Evolutionary conservation across 1,140 invertebrate genomes (phyloP), one percentile per base, ranked within the genome.

Genomic region (Aphaenogaster rudis): DNA sequence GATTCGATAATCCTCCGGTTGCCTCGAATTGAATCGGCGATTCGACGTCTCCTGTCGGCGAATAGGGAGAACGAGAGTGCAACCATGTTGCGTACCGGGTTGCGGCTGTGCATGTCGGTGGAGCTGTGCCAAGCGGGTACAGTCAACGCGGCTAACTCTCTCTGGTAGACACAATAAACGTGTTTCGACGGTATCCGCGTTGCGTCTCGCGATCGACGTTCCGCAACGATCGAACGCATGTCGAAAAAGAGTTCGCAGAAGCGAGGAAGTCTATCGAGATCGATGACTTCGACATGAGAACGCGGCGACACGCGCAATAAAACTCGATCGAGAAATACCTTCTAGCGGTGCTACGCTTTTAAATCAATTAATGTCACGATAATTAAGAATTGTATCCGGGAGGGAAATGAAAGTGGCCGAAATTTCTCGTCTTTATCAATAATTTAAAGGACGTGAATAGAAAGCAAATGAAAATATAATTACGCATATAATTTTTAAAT

Each of bases 111-210:
- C 78, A 28, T 15, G 66, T 48, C 66, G 66, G 66, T 85, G 88
- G 86, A 89, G 82, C 72, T 28, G 42, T 88, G 88, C 88, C 88
- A 85, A 89, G 39, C 15, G 86, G 52, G 67, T 54, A 72, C 54
- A 82, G 69, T 82, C 80, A 48, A 36, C n/a, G 33, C 82, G 77
- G 76, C 66, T 79, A 61, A 89, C 84, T 81, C 86, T 78, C 54
- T 82, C 80, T 36, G 69, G 84, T 89, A 82, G 84, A 90, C 88
- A 64, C 77, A 89, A 90, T 90, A 89, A 87, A 78, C 76, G 63
- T 42, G 84, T 87, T 89, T 89, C 42, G 66, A 59, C 74, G 59
- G 74, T 86, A 86, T 89, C 86, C 82, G 61, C 2, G n/a, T 50
- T n/a, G 52, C 64, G 66, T 36, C 64, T 86, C 71, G 45, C 57